These are phyloP conservation scores for Recurvirostra avosetta DNA, from an alignment of 2,113 vertebrate genomes.

Conservation along the genomic window DNA sequence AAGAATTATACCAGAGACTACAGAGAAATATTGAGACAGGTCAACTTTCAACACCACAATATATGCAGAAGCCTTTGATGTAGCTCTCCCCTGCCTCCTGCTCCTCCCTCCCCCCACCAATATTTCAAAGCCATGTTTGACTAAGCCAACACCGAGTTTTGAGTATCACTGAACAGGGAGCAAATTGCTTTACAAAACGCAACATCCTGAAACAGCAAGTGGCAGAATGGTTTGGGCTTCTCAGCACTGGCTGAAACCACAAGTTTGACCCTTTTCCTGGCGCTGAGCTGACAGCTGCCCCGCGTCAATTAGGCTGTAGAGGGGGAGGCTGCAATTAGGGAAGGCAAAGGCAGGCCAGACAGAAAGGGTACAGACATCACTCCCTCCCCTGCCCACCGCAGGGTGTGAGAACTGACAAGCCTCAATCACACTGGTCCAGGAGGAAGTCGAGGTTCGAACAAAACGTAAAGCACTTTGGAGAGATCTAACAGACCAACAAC, in stretches of 20 bases:
- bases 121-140: background rate
- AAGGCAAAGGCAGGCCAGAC: background rate
- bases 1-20: background rate
- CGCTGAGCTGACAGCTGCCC: background rate
- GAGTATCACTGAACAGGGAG: background rate
- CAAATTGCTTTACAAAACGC: background rate
- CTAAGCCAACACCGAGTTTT: background rate
- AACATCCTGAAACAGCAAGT: accelerated
- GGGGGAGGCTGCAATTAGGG: background rate
- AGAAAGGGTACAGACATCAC: background rate
- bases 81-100: background rate
- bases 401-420: background rate
- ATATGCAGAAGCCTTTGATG: background rate
- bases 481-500: background rate
- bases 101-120: background rate
- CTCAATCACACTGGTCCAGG: background rate
- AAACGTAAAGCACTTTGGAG: background rate
- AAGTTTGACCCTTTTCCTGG: background rate
- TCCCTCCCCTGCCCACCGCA: background rate
- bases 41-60: background rate
- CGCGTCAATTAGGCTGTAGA: background rate
- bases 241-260: background rate
- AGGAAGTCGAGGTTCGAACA: background rate
- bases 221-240: background rate
- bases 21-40: background rate